Evolutionary conservation across 2,888 invertebrate species (phyloP), one percentile per base, ranked within the genome.

Genomic region (Pherbina coryleti): DNA sequence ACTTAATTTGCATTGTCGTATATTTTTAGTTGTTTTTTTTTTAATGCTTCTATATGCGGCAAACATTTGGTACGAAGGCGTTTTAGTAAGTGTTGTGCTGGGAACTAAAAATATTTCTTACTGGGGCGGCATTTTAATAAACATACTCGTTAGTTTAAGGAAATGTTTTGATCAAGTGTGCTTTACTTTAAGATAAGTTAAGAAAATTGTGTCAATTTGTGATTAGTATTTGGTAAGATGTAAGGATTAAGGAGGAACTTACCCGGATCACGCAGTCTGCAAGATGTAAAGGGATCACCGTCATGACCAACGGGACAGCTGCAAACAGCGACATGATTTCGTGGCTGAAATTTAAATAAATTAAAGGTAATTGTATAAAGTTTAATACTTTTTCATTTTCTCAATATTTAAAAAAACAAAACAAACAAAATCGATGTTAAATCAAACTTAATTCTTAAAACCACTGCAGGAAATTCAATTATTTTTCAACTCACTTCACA

Each of bases 191-290:
- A 19, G 19, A 3, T 55, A 22, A 19, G 55, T 7, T 53, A 5
- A 53, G 17, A 53, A 53, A 19, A n/a, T 19, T 19, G 53, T 19
- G 19, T 5, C n/a, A 55, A n/a, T 19, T 55, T 19, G 19, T 19
- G 19, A 1, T 19, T 19, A 53, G n/a, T 19, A n/a, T 17, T n/a
- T 19, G 5, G 53, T 37, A 37, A 37, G 8, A 37, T 4, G 5
- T 31, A n/a, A n/a, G n/a, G n/a, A n/a, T n/a, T n/a, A n/a, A n/a
- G n/a, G n/a, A n/a, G n/a, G n/a, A 31, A 80, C 90, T 87, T 90
- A 96, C 96, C 94, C 85, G 95, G 95, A 90, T 95, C 94, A 82
- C 93, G 93, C 73, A 93, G 90, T 86, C 93, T 92, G 87, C 96
- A 97, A 53, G 92, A 88, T 19, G 91, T 91, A 88, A 94, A 94